Evolutionary conservation across 2,797 vertebrate genomes (phyloP).

Genomic region (Pangasius mekongensis): DNA sequence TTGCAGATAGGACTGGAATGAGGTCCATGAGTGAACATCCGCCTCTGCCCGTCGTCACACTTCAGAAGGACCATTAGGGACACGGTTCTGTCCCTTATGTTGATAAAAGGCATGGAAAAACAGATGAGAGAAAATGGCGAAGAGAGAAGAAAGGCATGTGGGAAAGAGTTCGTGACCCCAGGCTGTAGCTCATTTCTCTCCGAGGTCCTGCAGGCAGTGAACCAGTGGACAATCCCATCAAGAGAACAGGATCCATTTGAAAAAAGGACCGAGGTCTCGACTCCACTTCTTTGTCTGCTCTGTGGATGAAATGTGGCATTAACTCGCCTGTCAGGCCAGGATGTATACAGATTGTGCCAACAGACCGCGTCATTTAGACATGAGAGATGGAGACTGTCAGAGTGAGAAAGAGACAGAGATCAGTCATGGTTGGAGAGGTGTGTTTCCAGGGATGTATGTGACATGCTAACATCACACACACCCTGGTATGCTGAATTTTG

Average conservation of each 20-base stretch:
- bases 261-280: not conserved
- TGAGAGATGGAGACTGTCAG: constrained; percentile 4
- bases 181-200: not conserved
- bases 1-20: constrained; percentile 11
- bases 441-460: not conserved
- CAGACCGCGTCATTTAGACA: not conserved
- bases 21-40: not conserved
- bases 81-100: not conserved
- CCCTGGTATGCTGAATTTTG: not conserved
- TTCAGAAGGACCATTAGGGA: constrained; percentile 5
- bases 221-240: constrained; percentile 20
- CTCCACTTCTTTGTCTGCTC: not conserved
- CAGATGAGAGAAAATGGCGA: not conserved
- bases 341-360: not conserved
- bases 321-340: not conserved
- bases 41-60: not conserved
- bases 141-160: not conserved
- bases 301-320: not conserved
- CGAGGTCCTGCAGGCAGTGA: not conserved
- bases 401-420: not conserved
- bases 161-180: not conserved
- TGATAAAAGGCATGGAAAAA: not conserved
- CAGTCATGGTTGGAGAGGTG: not conserved
- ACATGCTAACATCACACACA: not conserved
- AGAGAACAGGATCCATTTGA: not conserved